Percentiles rank a stretch among this genome's conserved stretches.
Evolutionary conservation across 2,888 invertebrate species (phyloP).

Genomic region (Cheilosia soror): DNA sequence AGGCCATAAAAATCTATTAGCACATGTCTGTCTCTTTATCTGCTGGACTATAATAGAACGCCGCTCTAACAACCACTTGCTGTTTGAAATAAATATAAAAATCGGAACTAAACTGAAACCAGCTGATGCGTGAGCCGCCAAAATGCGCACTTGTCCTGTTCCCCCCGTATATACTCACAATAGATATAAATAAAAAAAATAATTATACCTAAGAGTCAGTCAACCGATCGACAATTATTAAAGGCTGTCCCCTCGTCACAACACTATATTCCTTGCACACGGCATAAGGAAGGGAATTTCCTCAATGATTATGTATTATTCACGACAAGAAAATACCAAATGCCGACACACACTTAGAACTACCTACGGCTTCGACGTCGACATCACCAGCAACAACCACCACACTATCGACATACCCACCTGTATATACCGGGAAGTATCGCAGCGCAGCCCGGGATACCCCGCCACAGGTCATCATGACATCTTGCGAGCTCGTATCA

Average conservation of each 20-base stretch:
- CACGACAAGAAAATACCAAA: slow-evolving; percentile 50
- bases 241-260: slow-evolving; percentile 41
- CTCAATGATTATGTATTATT: slow-evolving; percentile 25
- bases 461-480: slow-evolving; percentile 60
- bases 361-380: background rate
- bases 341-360: slow-evolving; percentile 45
- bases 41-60: slow-evolving; percentile 5
- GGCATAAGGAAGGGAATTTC: slow-evolving; percentile 56
- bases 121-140: slow-evolving; percentile 65
- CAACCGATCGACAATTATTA: slow-evolving; percentile 62
- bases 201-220: slow-evolving; percentile 43
- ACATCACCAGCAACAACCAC: slow-evolving; percentile 1
- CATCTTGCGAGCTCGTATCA: slow-evolving; percentile 62
- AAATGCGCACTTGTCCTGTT: slow-evolving; percentile 64
- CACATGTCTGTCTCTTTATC: slow-evolving; percentile 26
- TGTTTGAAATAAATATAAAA: slow-evolving; percentile 12
- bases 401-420: slow-evolving; percentile 43
- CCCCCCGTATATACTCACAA: background rate
- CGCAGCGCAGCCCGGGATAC: slow-evolving; percentile 57
- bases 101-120: slow-evolving; percentile 31
- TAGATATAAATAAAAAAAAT: slow-evolving; percentile 2
- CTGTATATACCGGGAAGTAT: slow-evolving; percentile 73
- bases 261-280: slow-evolving; percentile 36
- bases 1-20: slow-evolving; percentile 34
- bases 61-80: slow-evolving; percentile 17